These are phyloP conservation scores for Drosophila sp. DNA, from an alignment of 1,140 invertebrate species.

Conservation along the genomic window DNA sequence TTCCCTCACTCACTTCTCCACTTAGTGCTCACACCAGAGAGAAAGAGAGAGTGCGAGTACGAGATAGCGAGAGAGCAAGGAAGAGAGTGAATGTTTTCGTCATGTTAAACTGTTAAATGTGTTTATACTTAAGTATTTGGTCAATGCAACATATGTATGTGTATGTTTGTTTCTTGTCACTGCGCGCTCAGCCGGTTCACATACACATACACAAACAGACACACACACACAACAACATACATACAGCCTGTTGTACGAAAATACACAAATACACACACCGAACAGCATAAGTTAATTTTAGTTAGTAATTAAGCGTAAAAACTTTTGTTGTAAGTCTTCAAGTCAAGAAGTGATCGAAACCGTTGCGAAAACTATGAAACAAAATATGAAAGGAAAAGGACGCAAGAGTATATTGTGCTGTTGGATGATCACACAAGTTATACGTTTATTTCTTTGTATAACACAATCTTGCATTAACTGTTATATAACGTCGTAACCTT, in stretches of 20 bases:
- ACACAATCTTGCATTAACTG: neutral
- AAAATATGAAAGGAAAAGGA: neutral
- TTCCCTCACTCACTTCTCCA: too few relatives aligned
- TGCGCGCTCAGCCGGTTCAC: conserved; percentile 5
- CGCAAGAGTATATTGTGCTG: neutral
- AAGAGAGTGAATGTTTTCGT: neutral
- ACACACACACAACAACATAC: conserved; percentile 10
- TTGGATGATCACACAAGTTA: conserved; percentile 3
- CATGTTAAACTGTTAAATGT: conserved; percentile 16
- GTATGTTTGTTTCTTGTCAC: conserved; percentile 15
- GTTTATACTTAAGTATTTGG: conserved; percentile 9
- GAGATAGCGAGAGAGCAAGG: neutral
- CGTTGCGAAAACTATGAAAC: conserved; percentile 3
- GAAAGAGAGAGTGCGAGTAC: too few relatives aligned
- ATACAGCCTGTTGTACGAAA: conserved; percentile 6
- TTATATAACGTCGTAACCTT: conserved; percentile 1
- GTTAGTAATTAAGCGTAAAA: conserved; percentile 32
- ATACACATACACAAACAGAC: neutral
- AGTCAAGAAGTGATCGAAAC: conserved; percentile 35
- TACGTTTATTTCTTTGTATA: neutral
- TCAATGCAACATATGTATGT: conserved; percentile 8
- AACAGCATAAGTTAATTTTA: conserved; percentile 44
- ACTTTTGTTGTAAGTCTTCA: conserved; percentile 39
- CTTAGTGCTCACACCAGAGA: neutral
- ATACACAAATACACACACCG: conserved; percentile 18